Evolutionary conservation across 2,113 vertebrate species (phyloP), one percentile per base, ranked within the genome.

Genomic region (Neogale vison): DNA sequence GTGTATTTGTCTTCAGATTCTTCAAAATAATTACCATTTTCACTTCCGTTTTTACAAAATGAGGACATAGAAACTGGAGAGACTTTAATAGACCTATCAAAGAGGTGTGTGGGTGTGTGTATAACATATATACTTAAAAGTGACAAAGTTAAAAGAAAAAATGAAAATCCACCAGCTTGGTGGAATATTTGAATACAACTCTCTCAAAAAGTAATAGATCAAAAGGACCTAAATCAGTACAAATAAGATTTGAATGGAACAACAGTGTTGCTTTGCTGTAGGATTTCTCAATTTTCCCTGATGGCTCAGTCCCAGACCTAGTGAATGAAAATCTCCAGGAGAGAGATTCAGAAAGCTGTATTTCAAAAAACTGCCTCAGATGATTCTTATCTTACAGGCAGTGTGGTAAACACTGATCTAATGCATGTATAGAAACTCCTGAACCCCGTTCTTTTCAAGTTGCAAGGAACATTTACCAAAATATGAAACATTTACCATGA

Each of bases 81-180:
- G 8, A 96, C 84, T 61, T 81, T 92, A 95, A 89, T 18, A 65
- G n/a, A 81, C 10, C 15, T 80, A 45, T 26, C 59, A 72, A 92
- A 79, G 6, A 18, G 71, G 15, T 36, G 9, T 71, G 13, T 47
- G 12, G 47, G n/a, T 74, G 17, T 34, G 4, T 52, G 12, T 65
- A 8, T 52, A 36, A 67, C 11, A 4, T 42, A 36, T 23, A 26
- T 83, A 61, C 69, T 65, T 82, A 82, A 89, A 94, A 57, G 42
- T 69, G 74, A 93, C 59, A 83, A 86, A 87, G 80, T 67, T 85
- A 24, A 96, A 88, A 84, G 18, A 34, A 84, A 92, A 94, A 65
- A 63, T 71, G 45, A 81, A 88, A 89, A 92, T 34, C 3, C 15
- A 45, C 10, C 9, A 39, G 21, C 3, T 7, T 69, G 42, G 14